Base-by-base conservation (phyloP, 2,113 vertebrate genomes). In the Stictonetta naevosa region DNA sequence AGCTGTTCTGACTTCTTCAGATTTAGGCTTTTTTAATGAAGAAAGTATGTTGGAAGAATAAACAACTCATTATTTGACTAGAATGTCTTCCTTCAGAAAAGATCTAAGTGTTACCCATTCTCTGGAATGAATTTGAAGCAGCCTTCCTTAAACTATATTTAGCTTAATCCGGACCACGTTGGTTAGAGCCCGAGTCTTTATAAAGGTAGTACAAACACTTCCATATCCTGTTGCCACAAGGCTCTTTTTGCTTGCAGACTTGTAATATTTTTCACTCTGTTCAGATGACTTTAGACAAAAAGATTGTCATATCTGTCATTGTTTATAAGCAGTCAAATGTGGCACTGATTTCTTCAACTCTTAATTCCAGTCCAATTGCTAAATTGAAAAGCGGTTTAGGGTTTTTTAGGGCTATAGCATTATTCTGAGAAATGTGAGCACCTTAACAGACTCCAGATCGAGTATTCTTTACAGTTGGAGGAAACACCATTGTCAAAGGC, bases 121-220 rank as follows among this genome's bases (percentile, higher is more conserved):
- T 95, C 5, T 73, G 50, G 50, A 62, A 62, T 84, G 26, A 52
- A 74, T 92, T 42, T 77, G 46, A 58, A 91, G 28, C 23, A 66
- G 31, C 12, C 10, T 63, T 11, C 78, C n/a, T 75, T 69, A 13
- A 0, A 6, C 8, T 4, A 1, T 59, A 5, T 52, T 67, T 82
- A 60, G 13, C 26, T 48, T 68, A 20, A 48, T 82, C 11, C 28
- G 67, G 52, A 28, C 64, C 12, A 10, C 0, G 0, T 40, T 66
- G 53, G 11, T 18, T 81, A 33, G 46, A 88, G 68, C 29, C 2
- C 2, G 11, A 29, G 25, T 55, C 88, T 81, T 52, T 78, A 36
- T 78, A 31, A 33, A 56, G 28, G 8, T 89, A 21, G 4, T 75
- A 3, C 21, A 20, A 86, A 23, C 0, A 0, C 38, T 83, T 10